Conservation (phyloP, 2,888 invertebrate genomes). For the Platycnemis pennipes region DNA sequence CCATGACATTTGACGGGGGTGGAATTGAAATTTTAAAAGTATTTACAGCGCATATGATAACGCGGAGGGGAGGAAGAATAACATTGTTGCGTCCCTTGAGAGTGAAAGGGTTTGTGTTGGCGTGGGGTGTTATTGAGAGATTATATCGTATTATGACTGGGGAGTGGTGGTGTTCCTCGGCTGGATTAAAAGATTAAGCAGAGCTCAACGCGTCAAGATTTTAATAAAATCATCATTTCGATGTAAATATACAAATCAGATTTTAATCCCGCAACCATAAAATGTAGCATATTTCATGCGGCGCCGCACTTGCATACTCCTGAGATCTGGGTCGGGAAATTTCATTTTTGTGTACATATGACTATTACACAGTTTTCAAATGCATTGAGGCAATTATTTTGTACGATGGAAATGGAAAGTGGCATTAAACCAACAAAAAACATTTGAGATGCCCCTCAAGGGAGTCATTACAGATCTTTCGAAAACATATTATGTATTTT, state of each 20-base stretch:
- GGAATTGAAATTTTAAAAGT: constrained; percentile 51
- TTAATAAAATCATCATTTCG: not conserved
- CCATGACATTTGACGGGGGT: not conserved
- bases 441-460: no score
- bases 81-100: constrained; percentile 35
- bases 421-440: no score
- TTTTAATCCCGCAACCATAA: not conserved
- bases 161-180: not conserved
- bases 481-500: no score
- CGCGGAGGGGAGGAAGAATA: constrained; percentile 10
- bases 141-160: not conserved
- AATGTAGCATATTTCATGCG: not conserved
- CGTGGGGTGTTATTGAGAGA: constrained; percentile 35
- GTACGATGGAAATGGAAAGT: no score
- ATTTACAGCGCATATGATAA: constrained; percentile 26
- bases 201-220: not conserved
- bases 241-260: not conserved
- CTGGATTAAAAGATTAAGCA: constrained; percentile 14
- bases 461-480: no score
- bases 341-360: no score
- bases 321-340: no score
- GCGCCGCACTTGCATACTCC: no score
- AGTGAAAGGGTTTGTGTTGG: not conserved
- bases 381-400: no score
- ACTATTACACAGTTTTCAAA: no score